Evolutionary conservation across 2,113 vertebrate species (phyloP), one percentile per base, ranked within the genome.

Genomic region (Cyprinodon variegatus): DNA sequence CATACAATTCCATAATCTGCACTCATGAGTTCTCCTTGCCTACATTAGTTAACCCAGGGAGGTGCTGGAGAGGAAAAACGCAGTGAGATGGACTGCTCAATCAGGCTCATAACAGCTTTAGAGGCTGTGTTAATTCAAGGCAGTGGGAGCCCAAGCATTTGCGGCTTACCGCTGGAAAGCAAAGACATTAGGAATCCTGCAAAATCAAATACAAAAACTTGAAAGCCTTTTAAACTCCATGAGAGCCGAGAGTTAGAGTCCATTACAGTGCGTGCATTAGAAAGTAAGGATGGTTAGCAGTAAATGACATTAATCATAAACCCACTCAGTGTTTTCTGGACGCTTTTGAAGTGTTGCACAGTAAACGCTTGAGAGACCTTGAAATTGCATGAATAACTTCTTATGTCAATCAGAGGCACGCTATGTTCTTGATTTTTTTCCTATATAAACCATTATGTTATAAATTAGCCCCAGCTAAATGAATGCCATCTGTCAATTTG

Each of bases 271-370:
- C 37, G 39, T 69, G 65, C 83, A 83, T 85, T 84, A 82, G 79
- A 73, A 83, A 84, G 75, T 83, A 74, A 75, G 86, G 65, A 57
- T 78, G 85, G 83, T 89, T 84, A 85, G 82, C 22, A 15, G 80
- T 68, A 86, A 91, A 89, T 86, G 50, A 83, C 85, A 86, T 89
- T 85, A 87, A 89, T 91, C 82, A 88, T 68, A 80, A 84, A 81
- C 61, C 81, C 74, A 78, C 84, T 87, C 82, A 65, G n/a, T 61
- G 65, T 87, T 80, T 80, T 80, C 73, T 76, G 77, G 83, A 85
- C 65, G 76, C 84, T 70, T 90, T 84, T 89, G 68, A 88, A 88
- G 88, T 79, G 85, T 68, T 77, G 73, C 61, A 68, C 68, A 77
- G 65, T 80, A 88, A 90, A 87, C 78, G 76, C 69, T 82, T 84